phyloP scores from a whole-genome alignment of 1,140 invertebrate species.

The Sesamia nonagrioides region DNA sequence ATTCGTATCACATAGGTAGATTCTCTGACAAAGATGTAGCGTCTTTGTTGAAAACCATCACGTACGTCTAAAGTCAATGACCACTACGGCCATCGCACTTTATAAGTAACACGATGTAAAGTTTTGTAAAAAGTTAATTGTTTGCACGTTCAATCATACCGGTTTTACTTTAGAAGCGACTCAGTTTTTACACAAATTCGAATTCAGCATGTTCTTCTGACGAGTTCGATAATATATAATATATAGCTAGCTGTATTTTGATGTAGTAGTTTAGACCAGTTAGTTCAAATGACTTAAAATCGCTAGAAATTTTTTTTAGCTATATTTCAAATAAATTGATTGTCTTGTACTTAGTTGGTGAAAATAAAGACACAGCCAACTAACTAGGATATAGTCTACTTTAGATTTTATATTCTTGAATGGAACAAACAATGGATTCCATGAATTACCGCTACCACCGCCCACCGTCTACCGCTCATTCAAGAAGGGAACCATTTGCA shows the following conservation, averaged over 20 bases:
- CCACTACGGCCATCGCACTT: conserved; percentile 27
- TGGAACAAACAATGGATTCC: too few relatives aligned
- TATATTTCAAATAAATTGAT: too few relatives aligned
- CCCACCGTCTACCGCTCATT: too few relatives aligned
- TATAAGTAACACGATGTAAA: not conserved
- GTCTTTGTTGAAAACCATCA: conserved; percentile 26
- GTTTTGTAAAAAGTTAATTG: conserved; percentile 11
- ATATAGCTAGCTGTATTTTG: not conserved
- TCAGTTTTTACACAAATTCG: not conserved
- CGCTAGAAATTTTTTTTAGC: too few relatives aligned
- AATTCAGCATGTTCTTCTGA: not conserved
- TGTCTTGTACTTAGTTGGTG: too few relatives aligned
- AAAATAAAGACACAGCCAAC: too few relatives aligned
- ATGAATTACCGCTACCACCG: too few relatives aligned
- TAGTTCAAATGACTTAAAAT: not conserved
- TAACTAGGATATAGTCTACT: too few relatives aligned
- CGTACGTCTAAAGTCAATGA: conserved; percentile 19
- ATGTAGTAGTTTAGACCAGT: not conserved
- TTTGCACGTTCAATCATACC: conserved; percentile 2
- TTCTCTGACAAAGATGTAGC: not conserved
- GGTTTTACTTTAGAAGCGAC: not conserved
- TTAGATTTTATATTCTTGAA: too few relatives aligned
- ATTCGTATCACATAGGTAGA: not conserved
- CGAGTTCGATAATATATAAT: not conserved
- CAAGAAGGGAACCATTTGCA: conserved; percentile 16